Evolutionary conservation across 2,888 invertebrate species (phyloP).

Genomic region (Cataglyphis altisquamis): DNA sequence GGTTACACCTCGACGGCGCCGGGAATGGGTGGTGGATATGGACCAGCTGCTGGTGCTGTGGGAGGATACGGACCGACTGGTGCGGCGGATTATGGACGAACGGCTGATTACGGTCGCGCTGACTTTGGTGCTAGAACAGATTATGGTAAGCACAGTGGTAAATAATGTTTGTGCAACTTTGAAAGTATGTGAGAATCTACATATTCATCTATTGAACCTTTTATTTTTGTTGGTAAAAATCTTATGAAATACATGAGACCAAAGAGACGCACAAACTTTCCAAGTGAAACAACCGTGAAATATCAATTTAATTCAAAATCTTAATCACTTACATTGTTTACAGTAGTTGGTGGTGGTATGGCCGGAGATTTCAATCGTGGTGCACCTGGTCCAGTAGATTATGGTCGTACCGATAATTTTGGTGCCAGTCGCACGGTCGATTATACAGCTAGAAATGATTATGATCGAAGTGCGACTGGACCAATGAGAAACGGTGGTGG

Average conservation of each 20-base stretch:
- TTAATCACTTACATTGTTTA: conserved; percentile 34
- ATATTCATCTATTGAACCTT: not conserved
- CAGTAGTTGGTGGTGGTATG: conserved; percentile 83
- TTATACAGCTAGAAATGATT: conserved; percentile 83
- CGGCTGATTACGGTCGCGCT: conserved; percentile 82
- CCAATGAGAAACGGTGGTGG: conserved; percentile 85
- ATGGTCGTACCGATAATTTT: conserved; percentile 84
- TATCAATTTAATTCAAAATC: not conserved
- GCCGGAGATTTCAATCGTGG: conserved; percentile 84
- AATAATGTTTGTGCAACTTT: conserved; percentile 11
- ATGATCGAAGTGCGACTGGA: conserved; percentile 83
- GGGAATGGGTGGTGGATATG: conserved; percentile 84
- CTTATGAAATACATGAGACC: not conserved
- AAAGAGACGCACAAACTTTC: conserved; percentile 19
- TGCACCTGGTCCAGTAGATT: conserved; percentile 83
- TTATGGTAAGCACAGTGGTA: conserved; percentile 80
- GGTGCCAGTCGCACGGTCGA: conserved; percentile 83
- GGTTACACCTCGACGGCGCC: conserved; percentile 83
- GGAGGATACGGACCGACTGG: conserved; percentile 84
- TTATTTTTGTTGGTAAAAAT: not conserved
- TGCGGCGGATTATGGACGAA: conserved; percentile 83
- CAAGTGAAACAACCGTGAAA: conserved; percentile 24
- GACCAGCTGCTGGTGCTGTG: conserved; percentile 82
- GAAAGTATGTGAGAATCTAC: conserved; percentile 19
- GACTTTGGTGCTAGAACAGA: conserved; percentile 84